Evolutionary conservation across 2,888 invertebrate genomes (phyloP), one percentile per base, ranked within the genome.

Genomic region (Drosophila longiperda): DNA sequence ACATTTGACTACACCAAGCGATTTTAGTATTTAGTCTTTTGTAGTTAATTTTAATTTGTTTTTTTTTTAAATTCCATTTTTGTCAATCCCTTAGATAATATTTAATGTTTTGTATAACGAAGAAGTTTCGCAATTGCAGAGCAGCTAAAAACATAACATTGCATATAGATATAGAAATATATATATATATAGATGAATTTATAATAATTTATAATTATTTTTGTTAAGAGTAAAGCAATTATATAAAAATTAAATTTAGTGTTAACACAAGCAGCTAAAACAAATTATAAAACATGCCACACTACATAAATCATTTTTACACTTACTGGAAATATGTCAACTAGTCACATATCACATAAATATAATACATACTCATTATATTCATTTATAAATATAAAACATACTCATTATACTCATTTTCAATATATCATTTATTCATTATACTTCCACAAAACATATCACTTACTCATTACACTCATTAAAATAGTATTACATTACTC

Each of bases 221-320:
- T 48, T 40, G 12, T 55, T 70, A 57, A 75, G 59, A 42, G 55
- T 66, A 75, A 62, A 52, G 17, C 48, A 29, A 29, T 1, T 0
- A 29, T 29, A 29, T 29, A 29, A 29, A 29, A 29, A 20, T 40
- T 40, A 34, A 45, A 55, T 61, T 26, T 73, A 40, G 53, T n/a
- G 42, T 42, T 15, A 42, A 54, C 33, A 59, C 29, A 50, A 45
- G 77, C 78, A 73, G 78, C 73, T 61, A 63, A 63, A 53, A 52
- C 26, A 53, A 20, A 66, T 26, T 53, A n/a, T 40, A 32, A 42
- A 12, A 48, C 32, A 62, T 48, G 48, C 33, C 52, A 45, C 42
- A 45, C 29, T 9, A 53, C 29, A 66, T 7, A 40, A 34, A 29
- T n/a, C 29, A 59, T n/a, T 33, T 12, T 11, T n/a, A 59, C 33